phyloP scores from a whole-genome alignment of 2,888 invertebrate genomes.

The Caenorhabditis parvicauda region DNA sequence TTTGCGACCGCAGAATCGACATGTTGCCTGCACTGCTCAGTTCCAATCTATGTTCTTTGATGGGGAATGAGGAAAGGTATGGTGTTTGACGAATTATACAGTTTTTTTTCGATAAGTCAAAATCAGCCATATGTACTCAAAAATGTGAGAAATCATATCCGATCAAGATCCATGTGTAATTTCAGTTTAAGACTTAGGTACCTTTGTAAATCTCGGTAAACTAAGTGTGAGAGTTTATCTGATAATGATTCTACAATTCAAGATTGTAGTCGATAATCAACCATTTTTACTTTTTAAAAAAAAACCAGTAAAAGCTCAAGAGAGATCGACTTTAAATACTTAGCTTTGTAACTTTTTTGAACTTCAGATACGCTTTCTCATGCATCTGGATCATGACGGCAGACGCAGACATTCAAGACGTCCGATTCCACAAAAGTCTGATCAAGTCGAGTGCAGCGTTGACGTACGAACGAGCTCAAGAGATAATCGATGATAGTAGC shows the following conservation, averaged over 20 bases:
- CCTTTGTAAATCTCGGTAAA: too few species aligned
- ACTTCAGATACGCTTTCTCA: slow-evolving; percentile 79
- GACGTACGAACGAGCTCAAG: slow-evolving; percentile 95
- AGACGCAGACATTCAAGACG: slow-evolving; percentile 66
- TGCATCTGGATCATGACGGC: slow-evolving; percentile 89
- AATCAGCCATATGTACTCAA: too few species aligned
- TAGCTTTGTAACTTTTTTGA: background rate
- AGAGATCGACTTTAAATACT: background rate
- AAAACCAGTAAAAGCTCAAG: background rate
- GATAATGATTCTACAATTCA: too few species aligned
- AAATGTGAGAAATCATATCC: too few species aligned
- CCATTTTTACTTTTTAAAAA: too few species aligned
- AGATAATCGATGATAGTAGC: slow-evolving; percentile 80
- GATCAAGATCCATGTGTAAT: too few species aligned
- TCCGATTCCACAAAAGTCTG: slow-evolving; percentile 81
- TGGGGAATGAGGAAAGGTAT: slow-evolving; percentile 77
- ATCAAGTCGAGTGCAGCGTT: slow-evolving; percentile 81
- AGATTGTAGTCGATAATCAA: too few species aligned
- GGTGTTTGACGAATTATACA: too few species aligned
- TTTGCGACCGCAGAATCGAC: slow-evolving; percentile 77
- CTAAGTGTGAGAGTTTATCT: too few species aligned
- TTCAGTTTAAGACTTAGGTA: too few species aligned
- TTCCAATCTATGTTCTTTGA: slow-evolving; percentile 89
- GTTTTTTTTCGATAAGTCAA: slow-evolving; percentile 1
- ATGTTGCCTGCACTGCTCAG: slow-evolving; percentile 78